Base-by-base conservation (phyloP, 2,888 invertebrate species). In the Pinctada fucata region DNA sequence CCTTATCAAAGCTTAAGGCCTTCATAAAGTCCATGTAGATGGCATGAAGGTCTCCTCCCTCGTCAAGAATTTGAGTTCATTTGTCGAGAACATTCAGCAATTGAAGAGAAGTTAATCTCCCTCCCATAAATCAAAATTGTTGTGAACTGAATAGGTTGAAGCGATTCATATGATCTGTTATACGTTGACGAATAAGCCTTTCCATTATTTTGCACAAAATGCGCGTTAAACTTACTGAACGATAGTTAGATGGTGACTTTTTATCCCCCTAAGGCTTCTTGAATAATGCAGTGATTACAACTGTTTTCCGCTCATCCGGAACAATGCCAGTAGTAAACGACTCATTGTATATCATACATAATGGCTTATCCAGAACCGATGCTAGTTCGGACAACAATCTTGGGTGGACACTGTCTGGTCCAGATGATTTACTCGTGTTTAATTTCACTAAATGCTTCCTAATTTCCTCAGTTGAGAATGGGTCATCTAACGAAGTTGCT, bases 111-210 rank as follows among this genome's bases (percentile, higher is more conserved):
- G 51, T 52, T 4, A 58, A 71, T 31, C 52, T 16, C 3, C 52
- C 71, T 3, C 71, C 71, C 58, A 71, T 71, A 52, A 71, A 71
- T 3, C 71, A 51, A 71, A 71, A 71, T 16, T 69, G 69, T 48
- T 16, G 48, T 3, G 8, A 10, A 13, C 69, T 49, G n/a, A 69
- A 69, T 5, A 69, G 2, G 50, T 69, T 49, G n/a, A 10, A 8
- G 6, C 16, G 49, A n/a, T 69, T 16, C 69, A 69, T 50, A 16
- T 71, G 71, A 31, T 71, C 71, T 31, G 58, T 31, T n/a, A 71
- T 71, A 45, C 3, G 49, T 16, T 52, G 51, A 4, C 64, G 6
- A 10, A 72, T 72, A 13, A 16, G 49, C n/a, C 58, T 72, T 48
- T 63, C 72, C 72, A 63, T 72, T 8, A 72, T 6, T n/a, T 47